phyloP scores from a whole-genome alignment of 2,113 vertebrate genomes.

The Castor canadensis region DNA sequence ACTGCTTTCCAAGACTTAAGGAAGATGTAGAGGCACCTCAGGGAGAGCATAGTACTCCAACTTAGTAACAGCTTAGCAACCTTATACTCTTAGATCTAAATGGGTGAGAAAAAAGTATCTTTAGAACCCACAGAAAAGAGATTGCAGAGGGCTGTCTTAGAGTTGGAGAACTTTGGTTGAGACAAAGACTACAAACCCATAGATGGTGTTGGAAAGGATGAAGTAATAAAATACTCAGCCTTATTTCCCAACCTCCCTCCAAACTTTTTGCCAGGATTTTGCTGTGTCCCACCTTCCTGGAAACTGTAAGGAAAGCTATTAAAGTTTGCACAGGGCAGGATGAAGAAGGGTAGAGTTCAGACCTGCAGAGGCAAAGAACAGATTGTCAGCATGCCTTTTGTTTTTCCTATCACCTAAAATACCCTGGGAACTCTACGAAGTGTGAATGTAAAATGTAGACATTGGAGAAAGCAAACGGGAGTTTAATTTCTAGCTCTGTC shows the following conservation, averaged over 20 bases:
- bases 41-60: neutral
- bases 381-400: neutral
- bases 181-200: neutral
- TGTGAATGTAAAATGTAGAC: neutral
- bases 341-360: neutral
- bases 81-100: neutral
- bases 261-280: neutral
- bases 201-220: accelerated
- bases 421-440: neutral
- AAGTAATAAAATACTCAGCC: neutral
- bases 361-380: neutral
- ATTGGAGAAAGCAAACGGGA: neutral
- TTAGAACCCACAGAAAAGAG: neutral
- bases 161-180: neutral
- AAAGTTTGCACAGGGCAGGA: neutral
- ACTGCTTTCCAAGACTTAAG: neutral
- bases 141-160: neutral
- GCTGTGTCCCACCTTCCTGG: neutral
- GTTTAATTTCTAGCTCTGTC: neutral
- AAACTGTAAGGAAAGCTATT: neutral
- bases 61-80: neutral
- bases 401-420: neutral
- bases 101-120: neutral
- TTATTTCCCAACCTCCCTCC: neutral
- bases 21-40: neutral